Evolutionary conservation across 2,888 invertebrate species (phyloP).

Genomic region (Aphrophora alni): DNA sequence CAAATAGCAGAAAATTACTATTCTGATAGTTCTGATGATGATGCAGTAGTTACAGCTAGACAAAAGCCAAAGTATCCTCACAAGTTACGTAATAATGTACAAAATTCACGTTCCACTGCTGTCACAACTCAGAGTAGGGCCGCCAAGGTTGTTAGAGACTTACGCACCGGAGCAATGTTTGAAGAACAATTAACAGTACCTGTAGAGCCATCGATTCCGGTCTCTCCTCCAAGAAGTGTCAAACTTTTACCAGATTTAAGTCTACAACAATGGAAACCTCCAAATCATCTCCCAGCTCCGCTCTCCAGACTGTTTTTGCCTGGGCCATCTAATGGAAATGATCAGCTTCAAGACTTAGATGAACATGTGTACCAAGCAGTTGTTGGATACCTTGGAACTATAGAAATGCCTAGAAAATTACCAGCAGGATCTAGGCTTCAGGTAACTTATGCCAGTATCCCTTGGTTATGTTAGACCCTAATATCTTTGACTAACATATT

Average conservation of each 20-base stretch:
- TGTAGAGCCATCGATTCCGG: conserved; percentile 35
- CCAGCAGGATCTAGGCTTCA: conserved; percentile 74
- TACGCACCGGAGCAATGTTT: conserved; percentile 62
- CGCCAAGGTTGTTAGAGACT: conserved; percentile 61
- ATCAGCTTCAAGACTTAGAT: conserved; percentile 30
- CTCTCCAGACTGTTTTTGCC: conserved; percentile 55
- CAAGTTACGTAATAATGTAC: conserved; percentile 54
- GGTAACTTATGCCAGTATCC: conserved; percentile 52
- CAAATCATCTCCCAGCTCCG: conserved; percentile 57
- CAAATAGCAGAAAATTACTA: conserved; percentile 89
- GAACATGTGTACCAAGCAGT: conserved; percentile 67
- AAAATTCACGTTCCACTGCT: conserved; percentile 41
- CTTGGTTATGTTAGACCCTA: background rate
- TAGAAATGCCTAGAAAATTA: conserved; percentile 90
- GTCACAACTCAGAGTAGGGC: conserved; percentile 57
- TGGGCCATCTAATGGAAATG: conserved; percentile 69
- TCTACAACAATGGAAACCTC: conserved; percentile 56
- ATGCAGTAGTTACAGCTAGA: conserved; percentile 66
- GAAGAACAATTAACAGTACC: conserved; percentile 52
- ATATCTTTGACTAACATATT: conserved; percentile 10
- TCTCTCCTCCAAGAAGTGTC: conserved; percentile 42
- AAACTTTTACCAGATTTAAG: conserved; percentile 55
- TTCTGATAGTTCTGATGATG: conserved; percentile 85
- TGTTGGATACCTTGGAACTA: conserved; percentile 94
- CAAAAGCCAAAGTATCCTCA: conserved; percentile 67